These are phyloP conservation scores for Anoplius nigerrimus DNA, from an alignment of 2,888 invertebrate species.

Conservation along the genomic window DNA sequence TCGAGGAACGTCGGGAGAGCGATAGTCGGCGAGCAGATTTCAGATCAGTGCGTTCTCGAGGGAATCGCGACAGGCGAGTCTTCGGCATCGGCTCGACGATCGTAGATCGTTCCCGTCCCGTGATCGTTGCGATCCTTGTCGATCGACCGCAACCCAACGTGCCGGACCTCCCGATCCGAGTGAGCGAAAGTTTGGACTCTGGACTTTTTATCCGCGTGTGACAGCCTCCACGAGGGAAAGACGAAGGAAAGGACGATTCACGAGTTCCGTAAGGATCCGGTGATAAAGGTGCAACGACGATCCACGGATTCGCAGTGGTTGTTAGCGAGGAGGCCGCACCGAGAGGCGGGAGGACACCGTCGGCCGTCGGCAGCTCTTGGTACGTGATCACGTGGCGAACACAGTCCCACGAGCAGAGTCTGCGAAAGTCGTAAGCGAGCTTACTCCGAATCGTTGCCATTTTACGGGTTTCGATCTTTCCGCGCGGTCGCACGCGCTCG, in stretches of 20 bases:
- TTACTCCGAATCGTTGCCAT: too few relatives aligned
- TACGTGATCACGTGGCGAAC: slow-evolving; percentile 28
- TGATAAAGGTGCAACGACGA: neutral
- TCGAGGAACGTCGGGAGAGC: neutral
- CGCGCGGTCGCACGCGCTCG: too few relatives aligned
- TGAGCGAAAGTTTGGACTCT: too few relatives aligned
- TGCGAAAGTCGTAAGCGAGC: too few relatives aligned
- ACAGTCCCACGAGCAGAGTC: too few relatives aligned
- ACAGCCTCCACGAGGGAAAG: too few relatives aligned
- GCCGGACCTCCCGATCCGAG: too few relatives aligned
- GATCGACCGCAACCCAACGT: too few relatives aligned
- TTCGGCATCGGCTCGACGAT: neutral
- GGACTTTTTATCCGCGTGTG: too few relatives aligned
- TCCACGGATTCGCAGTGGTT: slow-evolving; percentile 6
- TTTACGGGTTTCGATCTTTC: too few relatives aligned
- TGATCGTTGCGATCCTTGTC: too few relatives aligned
- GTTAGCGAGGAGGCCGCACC: neutral
- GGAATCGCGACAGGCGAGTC: too few relatives aligned
- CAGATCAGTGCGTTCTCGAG: neutral
- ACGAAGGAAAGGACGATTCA: neutral
- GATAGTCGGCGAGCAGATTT: neutral
- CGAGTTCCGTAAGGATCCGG: neutral
- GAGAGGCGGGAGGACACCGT: slow-evolving; percentile 43
- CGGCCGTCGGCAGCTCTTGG: slow-evolving; percentile 68
- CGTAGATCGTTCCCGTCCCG: neutral